Evolutionary conservation across 2,888 invertebrate genomes (phyloP).

Genomic region (Idaea aversata): DNA sequence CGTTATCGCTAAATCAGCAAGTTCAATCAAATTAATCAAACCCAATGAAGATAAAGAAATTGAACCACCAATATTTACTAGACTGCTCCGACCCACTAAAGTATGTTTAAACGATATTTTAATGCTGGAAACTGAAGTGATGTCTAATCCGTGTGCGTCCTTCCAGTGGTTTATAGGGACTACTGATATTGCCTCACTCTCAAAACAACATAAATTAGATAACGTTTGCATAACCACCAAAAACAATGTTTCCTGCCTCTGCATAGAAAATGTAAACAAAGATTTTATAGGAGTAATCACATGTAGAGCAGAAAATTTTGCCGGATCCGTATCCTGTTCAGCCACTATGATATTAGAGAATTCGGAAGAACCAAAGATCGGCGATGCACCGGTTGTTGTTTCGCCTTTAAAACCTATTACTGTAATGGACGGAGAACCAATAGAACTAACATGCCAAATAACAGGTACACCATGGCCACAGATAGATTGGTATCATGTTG

Average conservation of each 20-base stretch:
- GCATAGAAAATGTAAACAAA: conserved; percentile 85
- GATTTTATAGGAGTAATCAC: conserved; percentile 89
- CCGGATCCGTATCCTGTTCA: conserved; percentile 93
- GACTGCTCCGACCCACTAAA: conserved; percentile 85
- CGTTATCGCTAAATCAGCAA: conserved; percentile 89
- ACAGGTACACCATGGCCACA: conserved; percentile 89
- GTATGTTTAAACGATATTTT: conserved; percentile 87
- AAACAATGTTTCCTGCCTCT: conserved; percentile 88
- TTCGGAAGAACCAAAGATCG: conserved; percentile 65
- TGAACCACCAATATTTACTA: conserved; percentile 86
- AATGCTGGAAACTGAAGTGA: conserved; percentile 88
- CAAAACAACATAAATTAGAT: conserved; percentile 81
- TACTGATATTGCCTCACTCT: conserved; percentile 81
- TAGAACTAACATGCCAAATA: conserved; percentile 86
- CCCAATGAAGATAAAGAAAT: conserved; percentile 80
- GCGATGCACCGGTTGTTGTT: conserved; percentile 86
- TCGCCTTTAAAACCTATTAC: conserved; percentile 85
- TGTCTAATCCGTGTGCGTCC: conserved; percentile 88
- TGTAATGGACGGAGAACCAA: conserved; percentile 95
- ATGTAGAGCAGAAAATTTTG: conserved; percentile 93
- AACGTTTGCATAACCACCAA: conserved; percentile 85
- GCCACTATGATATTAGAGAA: conserved; percentile 84
- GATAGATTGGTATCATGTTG: conserved; percentile 90
- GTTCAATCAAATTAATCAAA: conserved; percentile 88
- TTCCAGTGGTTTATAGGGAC: conserved; percentile 93